Conservation (phyloP, 2,113 vertebrate genomes). For the Calyptommatus sinebrachiatus region DNA sequence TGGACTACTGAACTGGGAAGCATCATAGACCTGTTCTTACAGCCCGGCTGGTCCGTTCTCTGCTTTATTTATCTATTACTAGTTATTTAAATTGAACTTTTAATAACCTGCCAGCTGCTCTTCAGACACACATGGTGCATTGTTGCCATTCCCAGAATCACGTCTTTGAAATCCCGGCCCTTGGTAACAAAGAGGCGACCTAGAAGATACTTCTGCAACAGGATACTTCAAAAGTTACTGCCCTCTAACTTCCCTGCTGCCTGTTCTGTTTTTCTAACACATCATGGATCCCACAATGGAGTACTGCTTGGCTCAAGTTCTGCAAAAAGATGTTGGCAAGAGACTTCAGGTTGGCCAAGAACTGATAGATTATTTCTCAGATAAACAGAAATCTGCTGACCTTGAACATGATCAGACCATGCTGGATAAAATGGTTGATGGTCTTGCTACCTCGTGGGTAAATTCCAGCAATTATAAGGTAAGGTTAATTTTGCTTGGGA, state of each 20-base stretch:
- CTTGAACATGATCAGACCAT: constrained; percentile 94
- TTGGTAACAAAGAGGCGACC: constrained; percentile 77
- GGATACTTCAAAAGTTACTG: constrained; percentile 64
- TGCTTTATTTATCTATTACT: constrained; percentile 74
- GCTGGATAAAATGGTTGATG: constrained; percentile 96
- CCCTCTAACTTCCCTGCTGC: constrained; percentile 68
- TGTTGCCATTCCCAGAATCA: constrained; percentile 91
- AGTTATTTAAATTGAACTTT: constrained; percentile 85
- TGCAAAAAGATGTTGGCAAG: constrained; percentile 94
- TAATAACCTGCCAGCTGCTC: constrained; percentile 90
- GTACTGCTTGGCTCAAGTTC: constrained; percentile 88
- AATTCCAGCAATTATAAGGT: constrained; percentile 99
- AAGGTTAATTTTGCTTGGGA: constrained; percentile 50
- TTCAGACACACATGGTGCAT: constrained; percentile 97
- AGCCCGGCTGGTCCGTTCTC: constrained; percentile 57
- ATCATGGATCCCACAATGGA: constrained; percentile 93
- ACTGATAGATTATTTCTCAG: constrained; percentile 90
- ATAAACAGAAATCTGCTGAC: constrained; percentile 91
- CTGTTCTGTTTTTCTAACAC: constrained; percentile 65
- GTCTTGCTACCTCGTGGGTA: constrained; percentile 93
- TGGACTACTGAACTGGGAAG: constrained; percentile 84
- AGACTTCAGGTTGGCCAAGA: constrained; percentile 95
- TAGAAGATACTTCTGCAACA: constrained; percentile 58
- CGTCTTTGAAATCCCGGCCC: constrained; percentile 80
- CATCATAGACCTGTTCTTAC: constrained; percentile 69